Evolutionary conservation across 2,888 invertebrate species (phyloP).

Genomic region (Alloplasta piceator): DNA sequence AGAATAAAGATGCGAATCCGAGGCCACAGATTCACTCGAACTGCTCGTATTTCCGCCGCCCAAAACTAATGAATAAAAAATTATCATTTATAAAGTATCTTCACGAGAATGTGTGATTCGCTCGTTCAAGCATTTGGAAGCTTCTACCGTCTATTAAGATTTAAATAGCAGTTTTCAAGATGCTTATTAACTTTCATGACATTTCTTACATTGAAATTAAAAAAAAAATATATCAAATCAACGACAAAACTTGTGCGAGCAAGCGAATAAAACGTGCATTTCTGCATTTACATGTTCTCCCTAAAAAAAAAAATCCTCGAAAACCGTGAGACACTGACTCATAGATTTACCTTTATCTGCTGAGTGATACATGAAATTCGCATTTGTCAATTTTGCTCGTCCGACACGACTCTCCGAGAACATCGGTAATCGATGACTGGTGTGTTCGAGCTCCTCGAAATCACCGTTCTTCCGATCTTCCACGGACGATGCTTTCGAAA

Average conservation of each 20-base stretch:
- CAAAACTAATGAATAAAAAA: slow-evolving; percentile 70
- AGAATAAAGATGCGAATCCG: slow-evolving; percentile 81
- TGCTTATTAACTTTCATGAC: too few species aligned
- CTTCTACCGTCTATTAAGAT: too few species aligned
- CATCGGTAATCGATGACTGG: slow-evolving; percentile 75
- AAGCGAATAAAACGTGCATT: too few species aligned
- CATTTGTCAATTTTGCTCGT: slow-evolving; percentile 76
- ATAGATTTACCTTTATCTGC: slow-evolving; percentile 80
- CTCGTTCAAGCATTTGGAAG: too few species aligned
- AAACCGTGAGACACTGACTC: background rate
- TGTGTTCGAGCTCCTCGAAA: slow-evolving; percentile 77
- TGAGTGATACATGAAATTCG: slow-evolving; percentile 80
- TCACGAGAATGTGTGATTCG: background rate
- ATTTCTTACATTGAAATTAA: too few species aligned
- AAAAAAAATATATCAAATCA: too few species aligned
- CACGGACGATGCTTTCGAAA: slow-evolving; percentile 73
- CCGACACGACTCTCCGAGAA: slow-evolving; percentile 75
- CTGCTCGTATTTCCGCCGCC: slow-evolving; percentile 87
- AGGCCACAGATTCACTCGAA: slow-evolving; percentile 93
- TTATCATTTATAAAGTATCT: background rate
- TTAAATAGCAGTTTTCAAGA: too few species aligned
- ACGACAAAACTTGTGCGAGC: too few species aligned
- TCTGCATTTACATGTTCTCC: too few species aligned
- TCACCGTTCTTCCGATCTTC: slow-evolving; percentile 79
- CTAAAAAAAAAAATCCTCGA: background rate